These are phyloP conservation scores for Cyphomyrus plagiostoma DNA, from an alignment of 2,113 vertebrate genomes.

Conservation along the genomic window DNA sequence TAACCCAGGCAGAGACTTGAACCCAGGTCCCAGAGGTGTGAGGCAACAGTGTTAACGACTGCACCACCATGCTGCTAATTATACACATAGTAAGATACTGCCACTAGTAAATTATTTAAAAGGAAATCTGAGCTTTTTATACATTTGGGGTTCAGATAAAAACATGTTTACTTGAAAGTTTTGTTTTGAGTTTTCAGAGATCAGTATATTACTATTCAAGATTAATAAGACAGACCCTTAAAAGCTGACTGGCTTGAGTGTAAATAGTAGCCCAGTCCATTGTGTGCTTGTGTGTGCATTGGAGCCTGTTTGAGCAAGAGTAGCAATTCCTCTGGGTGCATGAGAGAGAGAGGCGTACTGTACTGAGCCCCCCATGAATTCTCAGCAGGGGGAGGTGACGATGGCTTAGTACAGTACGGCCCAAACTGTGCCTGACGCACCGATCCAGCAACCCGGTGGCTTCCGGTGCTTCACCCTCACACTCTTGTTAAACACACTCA, in stretches of 20 bases:
- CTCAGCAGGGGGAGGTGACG: neutral
- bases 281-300: neutral
- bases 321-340: neutral
- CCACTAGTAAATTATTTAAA: neutral
- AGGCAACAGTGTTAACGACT: too few species aligned
- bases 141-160: neutral
- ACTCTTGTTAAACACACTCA: neutral
- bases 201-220: neutral
- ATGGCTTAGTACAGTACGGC: neutral
- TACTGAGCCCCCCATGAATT: neutral
- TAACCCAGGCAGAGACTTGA: too few species aligned
- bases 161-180: neutral
- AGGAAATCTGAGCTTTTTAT: neutral
- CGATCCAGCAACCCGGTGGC: neutral
- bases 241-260: neutral
- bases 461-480: neutral
- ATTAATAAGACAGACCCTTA: neutral
- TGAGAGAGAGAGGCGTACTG: neutral
- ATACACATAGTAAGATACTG: neutral
- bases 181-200: neutral
- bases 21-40: too few species aligned
- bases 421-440: neutral
- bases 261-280: neutral
- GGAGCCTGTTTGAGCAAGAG: neutral
- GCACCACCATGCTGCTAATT: too few species aligned